Percentiles rank a stretch among this genome's conserved stretches.
Evolutionary conservation across 64 coral and sea anemone genomes (phyloP).

Genomic region (Stylophora pistillata): DNA sequence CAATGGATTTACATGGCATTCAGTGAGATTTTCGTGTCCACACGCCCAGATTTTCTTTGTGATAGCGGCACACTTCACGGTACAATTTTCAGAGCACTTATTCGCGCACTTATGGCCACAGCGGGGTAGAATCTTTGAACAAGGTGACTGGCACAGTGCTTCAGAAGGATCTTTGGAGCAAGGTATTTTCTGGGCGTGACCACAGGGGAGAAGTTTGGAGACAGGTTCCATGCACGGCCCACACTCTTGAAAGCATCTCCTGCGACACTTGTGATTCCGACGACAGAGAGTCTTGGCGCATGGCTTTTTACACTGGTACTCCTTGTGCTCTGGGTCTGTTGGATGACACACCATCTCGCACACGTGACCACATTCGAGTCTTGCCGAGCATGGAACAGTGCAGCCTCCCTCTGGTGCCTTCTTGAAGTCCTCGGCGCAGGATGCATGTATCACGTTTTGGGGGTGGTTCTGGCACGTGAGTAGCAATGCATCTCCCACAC

Average conservation of each 20-base stretch:
- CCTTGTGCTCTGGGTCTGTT: constrained; percentile 63
- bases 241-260: constrained; percentile 58
- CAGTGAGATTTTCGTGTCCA: constrained; percentile 38
- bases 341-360: constrained; percentile 79
- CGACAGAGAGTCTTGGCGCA: constrained; percentile 41
- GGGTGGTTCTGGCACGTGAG: constrained; percentile 70
- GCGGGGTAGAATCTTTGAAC: constrained; percentile 17
- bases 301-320: constrained; percentile 53
- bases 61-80: constrained; percentile 37
- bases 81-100: constrained; percentile 59
- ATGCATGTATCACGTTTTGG: constrained; percentile 33
- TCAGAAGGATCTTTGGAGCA: constrained; percentile 35
- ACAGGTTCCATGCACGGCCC: constrained; percentile 32
- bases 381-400: constrained; percentile 42
- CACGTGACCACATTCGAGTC: constrained; percentile 67
- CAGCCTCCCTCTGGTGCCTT: constrained; percentile 72
- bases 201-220: constrained; percentile 22
- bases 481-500: constrained; percentile 25
- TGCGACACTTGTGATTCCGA: constrained; percentile 31
- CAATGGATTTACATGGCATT: constrained; percentile 50
- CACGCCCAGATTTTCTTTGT: constrained; percentile 60
- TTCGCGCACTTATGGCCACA: constrained; percentile 81
- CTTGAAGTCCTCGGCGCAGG: constrained; percentile 52
- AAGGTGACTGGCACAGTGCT: constrained; percentile 34
- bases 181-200: constrained; percentile 25